Conservation (phyloP, 2,888 invertebrate genomes). For the Tetragonisca angustula region DNA sequence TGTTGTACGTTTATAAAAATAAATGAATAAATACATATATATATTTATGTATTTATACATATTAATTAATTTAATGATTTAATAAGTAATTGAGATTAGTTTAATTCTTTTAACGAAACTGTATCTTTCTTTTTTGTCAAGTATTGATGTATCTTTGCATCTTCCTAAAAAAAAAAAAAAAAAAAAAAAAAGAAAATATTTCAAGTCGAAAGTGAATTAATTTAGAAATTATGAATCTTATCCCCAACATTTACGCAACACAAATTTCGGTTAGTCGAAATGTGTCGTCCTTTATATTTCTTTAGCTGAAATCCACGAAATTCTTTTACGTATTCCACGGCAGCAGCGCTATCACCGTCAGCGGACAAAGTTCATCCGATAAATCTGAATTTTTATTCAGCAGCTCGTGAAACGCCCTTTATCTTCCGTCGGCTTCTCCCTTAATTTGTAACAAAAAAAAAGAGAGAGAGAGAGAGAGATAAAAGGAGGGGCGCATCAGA, state of each 20-base stretch:
- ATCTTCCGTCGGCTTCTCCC: constrained; percentile 28
- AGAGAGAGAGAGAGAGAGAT: not conserved
- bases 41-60: constrained; percentile 11
- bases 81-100: no score
- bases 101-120: not conserved
- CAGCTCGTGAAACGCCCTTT: constrained; percentile 35
- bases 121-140: no score
- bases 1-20: no score
- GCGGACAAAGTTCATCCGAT: constrained; percentile 31
- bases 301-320: not conserved
- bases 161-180: no score
- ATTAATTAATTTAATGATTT: no score
- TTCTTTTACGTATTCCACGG: constrained; percentile 29
- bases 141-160: no score
- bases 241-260: no score
- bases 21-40: no score
- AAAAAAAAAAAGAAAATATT: no score
- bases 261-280: constrained; percentile 11
- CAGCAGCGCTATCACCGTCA: constrained; percentile 5
- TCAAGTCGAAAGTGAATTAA: no score
- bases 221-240: no score
- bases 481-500: not conserved
- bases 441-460: constrained; percentile 37
- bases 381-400: constrained; percentile 55
- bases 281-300: constrained; percentile 32